A percentile compares a stretch with the other conserved stretches of the same genome.
Conservation (phyloP, 2,113 vertebrate genomes). For the Cebus imitator region DNA sequence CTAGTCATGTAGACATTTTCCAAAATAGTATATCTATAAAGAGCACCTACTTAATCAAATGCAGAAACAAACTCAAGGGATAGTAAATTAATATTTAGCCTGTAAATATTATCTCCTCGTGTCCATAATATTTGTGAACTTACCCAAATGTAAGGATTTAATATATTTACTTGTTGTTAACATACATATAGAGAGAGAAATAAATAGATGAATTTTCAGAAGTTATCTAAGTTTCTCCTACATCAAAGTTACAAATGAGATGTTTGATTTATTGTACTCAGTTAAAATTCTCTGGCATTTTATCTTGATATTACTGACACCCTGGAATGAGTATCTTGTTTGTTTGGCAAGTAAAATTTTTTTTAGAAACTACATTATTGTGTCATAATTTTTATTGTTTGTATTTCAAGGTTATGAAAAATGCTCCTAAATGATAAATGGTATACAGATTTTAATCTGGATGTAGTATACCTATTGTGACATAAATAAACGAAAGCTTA, state of each 20-base stretch:
- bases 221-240: background rate
- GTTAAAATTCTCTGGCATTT: background rate
- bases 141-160: background rate
- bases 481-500: background rate
- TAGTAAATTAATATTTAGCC: background rate
- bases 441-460: background rate
- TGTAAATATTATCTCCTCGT: background rate
- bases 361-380: background rate
- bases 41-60: background rate
- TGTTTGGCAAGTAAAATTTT: background rate
- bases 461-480: background rate
- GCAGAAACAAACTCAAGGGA: background rate
- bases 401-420: constrained; percentile 4
- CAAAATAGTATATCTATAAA: no score
- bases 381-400: background rate
- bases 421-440: background rate
- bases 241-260: background rate
- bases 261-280: constrained; percentile 16
- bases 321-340: background rate
- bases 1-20: background rate
- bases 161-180: background rate
- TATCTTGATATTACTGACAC: background rate
- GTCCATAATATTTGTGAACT: background rate
- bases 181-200: background rate
- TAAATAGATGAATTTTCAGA: background rate